phyloP scores from a whole-genome alignment of 64 coral and sea anemone genomes.

The Montipora capricornis region DNA sequence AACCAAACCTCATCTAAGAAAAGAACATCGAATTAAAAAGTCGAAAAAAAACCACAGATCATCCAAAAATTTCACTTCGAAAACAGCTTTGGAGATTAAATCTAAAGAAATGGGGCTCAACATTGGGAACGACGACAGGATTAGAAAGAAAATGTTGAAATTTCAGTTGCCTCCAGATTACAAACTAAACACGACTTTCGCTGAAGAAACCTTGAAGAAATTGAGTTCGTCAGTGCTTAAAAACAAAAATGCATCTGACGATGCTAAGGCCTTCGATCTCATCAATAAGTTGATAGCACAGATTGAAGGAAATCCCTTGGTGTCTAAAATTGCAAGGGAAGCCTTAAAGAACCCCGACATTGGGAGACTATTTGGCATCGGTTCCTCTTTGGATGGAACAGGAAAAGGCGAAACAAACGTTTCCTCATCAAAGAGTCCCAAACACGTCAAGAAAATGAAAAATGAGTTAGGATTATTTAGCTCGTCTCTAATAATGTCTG shows the following conservation, averaged over 20 bases:
- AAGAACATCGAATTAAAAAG: not conserved
- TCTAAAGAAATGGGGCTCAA: not conserved
- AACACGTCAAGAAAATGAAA: not conserved
- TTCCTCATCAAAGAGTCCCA: not conserved
- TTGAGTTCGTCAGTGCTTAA: not conserved
- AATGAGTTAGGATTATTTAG: not conserved
- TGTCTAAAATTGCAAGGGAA: slow-evolving; percentile 45
- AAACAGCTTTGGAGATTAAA: not conserved
- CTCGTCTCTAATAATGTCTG: not conserved
- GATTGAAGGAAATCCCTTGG: slow-evolving; percentile 39
- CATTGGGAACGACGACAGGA: not conserved
- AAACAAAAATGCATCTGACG: not conserved
- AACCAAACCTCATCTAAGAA: not conserved
- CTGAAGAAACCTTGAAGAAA: not conserved
- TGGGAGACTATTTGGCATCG: slow-evolving; percentile 44
- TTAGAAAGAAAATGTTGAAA: not conserved
- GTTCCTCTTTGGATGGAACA: not conserved
- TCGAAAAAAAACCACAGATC: not conserved
- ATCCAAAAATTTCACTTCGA: not conserved
- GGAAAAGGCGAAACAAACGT: not conserved
- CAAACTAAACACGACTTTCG: not conserved
- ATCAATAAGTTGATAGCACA: slow-evolving; percentile 21
- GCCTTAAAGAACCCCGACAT: slow-evolving; percentile 55
- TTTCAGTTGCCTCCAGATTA: not conserved
- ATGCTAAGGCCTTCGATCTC: not conserved